Conservation (phyloP, 2,113 vertebrate genomes). For the Poeciliopsis turrubarensis region DNA sequence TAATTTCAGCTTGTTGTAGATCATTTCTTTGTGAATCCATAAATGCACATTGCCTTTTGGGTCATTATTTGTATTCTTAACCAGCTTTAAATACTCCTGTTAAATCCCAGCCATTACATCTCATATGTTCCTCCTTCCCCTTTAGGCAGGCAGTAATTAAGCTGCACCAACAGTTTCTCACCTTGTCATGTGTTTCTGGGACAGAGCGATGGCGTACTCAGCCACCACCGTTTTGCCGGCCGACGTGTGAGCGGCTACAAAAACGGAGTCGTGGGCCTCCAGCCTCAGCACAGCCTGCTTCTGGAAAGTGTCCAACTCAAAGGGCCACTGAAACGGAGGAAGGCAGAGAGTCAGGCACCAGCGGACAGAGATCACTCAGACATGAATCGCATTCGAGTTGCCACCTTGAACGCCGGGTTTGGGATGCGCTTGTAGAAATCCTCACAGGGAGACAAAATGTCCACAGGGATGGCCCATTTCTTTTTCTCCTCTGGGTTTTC, state of each 20-base stretch:
- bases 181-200: slow-evolving; percentile 95
- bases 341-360: neutral
- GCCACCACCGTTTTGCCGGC: slow-evolving; percentile 93
- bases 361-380: neutral
- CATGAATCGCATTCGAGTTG: neutral
- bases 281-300: slow-evolving; percentile 90
- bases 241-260: slow-evolving; percentile 91
- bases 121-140: neutral
- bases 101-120: too few species aligned
- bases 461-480: slow-evolving; percentile 89
- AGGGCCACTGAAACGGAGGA: slow-evolving; percentile 83
- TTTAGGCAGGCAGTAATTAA: neutral
- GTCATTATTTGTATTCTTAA: too few species aligned
- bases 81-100: too few species aligned
- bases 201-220: slow-evolving; percentile 91
- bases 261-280: slow-evolving; percentile 88
- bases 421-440: slow-evolving; percentile 92
- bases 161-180: slow-evolving; percentile 45
- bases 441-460: slow-evolving; percentile 83
- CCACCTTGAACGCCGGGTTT: slow-evolving; percentile 85
- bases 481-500: slow-evolving; percentile 71
- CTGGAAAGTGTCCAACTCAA: slow-evolving; percentile 91
- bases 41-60: too few species aligned
- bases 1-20: too few species aligned
- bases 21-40: too few species aligned